Percentiles rank a stretch among this genome's conserved stretches.
Evolutionary conservation across 1,140 invertebrate species (phyloP).

Genomic region (Tetragonula clypearis): DNA sequence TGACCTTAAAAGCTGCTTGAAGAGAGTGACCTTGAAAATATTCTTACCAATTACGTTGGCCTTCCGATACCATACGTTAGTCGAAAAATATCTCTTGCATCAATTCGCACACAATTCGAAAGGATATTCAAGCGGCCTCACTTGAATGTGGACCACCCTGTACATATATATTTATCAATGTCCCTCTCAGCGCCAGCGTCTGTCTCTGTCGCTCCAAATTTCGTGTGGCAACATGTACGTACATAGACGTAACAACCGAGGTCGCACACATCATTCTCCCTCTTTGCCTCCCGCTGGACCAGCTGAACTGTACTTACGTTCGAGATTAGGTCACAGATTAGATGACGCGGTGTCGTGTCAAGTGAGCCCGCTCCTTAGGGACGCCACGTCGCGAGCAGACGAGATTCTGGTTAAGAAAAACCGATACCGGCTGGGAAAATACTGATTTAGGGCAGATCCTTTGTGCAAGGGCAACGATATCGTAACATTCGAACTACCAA

Average conservation of each 20-base stretch:
- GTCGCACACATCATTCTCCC: neutral
- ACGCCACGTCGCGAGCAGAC: neutral
- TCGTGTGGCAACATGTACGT: neutral
- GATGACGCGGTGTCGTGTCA: constrained; percentile 29
- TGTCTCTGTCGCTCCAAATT: constrained; percentile 18
- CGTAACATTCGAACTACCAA: too few species aligned
- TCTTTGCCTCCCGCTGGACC: neutral
- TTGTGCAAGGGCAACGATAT: neutral
- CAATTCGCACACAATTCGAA: too few species aligned
- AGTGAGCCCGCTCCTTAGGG: constrained; percentile 20
- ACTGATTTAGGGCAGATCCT: neutral
- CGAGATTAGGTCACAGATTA: constrained; percentile 56
- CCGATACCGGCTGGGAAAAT: constrained; percentile 13
- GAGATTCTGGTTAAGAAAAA: constrained; percentile 29
- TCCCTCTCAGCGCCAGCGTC: neutral
- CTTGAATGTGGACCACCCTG: too few species aligned
- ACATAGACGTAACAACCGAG: neutral
- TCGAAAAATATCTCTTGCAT: too few species aligned
- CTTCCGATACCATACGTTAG: too few species aligned
- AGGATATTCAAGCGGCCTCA: too few species aligned
- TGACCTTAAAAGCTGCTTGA: too few species aligned
- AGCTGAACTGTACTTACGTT: constrained; percentile 29
- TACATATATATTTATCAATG: constrained; percentile 15
- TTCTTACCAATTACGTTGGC: too few species aligned
- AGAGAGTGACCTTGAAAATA: too few species aligned